Base-by-base conservation (phyloP, 1,140 invertebrate genomes). In the Amyelois transitella region DNA sequence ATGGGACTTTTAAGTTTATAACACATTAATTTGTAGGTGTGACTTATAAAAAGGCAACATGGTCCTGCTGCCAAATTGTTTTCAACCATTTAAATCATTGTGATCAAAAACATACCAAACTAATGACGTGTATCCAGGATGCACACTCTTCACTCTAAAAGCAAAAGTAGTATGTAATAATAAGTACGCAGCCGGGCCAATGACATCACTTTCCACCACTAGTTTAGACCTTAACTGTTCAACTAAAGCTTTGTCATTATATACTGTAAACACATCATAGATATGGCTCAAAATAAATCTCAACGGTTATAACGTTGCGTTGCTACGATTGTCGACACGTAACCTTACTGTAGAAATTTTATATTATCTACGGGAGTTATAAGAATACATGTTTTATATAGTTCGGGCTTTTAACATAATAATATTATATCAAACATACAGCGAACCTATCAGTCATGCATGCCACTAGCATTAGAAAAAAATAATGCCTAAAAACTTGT, bases 151-250 rank as follows among this genome's bases (percentile, higher is more conserved):
- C 75, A 65, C 68, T 77, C 70, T 66, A 79, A 85, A 81, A 82
- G 77, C 74, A 81, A 85, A 85, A 81, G 76, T 76, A 75, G 72
- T 72, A 66, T 38, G 69, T 70, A 69, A 74, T 77, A 78, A 74
- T 70, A 68, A 71, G 66, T 69, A 69, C 69, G 63, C 68, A 68
- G 63, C 62, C 74, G 62, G 72, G 76, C 75, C 77, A 83, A 76
- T 77, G 77, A 77, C 75, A 74, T 75, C 74, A 73, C 72, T 72
- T 61, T 68, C 66, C 66, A 75, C 66, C 63, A 61, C 61, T 58
- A 60, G 55, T 17, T 19, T 55, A 70, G 38, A 63, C 21, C 68
- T 24, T 60, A 66, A 61, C 60, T 57, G 49, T 19, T 48, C 7
- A 21, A n/a, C 10, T 21, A 12, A 14, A 10, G 19, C 38, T 48